Evolutionary conservation across 23 tunicate species (phyloP).

Genomic region (Styela clava): DNA sequence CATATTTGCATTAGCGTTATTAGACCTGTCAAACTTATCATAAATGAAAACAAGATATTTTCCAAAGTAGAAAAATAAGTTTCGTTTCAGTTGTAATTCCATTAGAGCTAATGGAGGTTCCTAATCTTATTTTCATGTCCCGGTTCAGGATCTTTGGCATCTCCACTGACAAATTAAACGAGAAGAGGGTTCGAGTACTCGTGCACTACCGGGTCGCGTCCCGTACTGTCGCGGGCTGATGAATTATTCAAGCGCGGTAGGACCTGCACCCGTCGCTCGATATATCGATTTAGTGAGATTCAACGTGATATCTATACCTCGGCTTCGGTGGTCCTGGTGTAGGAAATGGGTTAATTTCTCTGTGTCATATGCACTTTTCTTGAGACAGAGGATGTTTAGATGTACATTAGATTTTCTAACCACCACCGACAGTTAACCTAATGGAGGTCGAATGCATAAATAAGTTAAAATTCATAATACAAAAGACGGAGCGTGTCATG

Average conservation of each 20-base stretch:
- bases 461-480: too few relatives aligned
- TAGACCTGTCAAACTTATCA: background rate
- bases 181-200: background rate
- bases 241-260: conserved; percentile 2
- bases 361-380: too few relatives aligned
- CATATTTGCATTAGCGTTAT: background rate
- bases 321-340: background rate
- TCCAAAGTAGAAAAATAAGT: background rate
- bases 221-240: conserved; percentile 14
- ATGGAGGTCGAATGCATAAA: too few relatives aligned
- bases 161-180: background rate
- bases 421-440: too few relatives aligned
- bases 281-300: background rate
- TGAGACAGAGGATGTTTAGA: too few relatives aligned
- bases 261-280: conserved; percentile 8
- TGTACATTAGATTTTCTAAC: too few relatives aligned
- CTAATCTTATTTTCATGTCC: background rate
- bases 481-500: too few relatives aligned
- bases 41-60: background rate
- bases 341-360: background rate
- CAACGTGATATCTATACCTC: conserved; percentile 1
- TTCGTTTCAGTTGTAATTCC: background rate
- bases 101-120: conserved; percentile 6
- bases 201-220: background rate
- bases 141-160: background rate